These are phyloP conservation scores for Eristalis arbustorum DNA, from an alignment of 2,888 invertebrate species.

Conservation along the genomic window DNA sequence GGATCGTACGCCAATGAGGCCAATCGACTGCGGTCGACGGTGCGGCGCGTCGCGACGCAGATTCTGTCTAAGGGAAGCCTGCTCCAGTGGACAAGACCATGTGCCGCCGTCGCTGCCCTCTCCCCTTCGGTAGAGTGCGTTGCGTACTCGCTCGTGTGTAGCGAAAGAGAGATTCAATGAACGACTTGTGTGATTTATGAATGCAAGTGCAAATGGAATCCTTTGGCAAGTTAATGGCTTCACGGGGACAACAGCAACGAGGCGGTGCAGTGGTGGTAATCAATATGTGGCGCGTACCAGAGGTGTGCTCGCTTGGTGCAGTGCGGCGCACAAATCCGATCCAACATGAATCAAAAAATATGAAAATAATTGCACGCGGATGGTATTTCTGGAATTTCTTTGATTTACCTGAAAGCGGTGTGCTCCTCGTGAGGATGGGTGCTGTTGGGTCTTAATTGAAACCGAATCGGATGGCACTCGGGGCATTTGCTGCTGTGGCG, in stretches of 20 bases:
- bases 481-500: slow-evolving; percentile 35
- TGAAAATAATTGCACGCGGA: slow-evolving; percentile 67
- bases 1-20: slow-evolving; percentile 64
- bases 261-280: slow-evolving; percentile 59
- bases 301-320: neutral
- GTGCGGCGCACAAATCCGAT: slow-evolving; percentile 24
- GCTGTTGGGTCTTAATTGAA: slow-evolving; percentile 39
- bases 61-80: neutral
- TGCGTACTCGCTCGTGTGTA: neutral
- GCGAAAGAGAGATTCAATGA: slow-evolving; percentile 46
- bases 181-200: slow-evolving; percentile 66
- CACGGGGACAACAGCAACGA: slow-evolving; percentile 44
- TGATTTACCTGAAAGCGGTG: slow-evolving; percentile 43
- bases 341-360: slow-evolving; percentile 66
- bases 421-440: neutral
- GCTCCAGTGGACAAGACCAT: slow-evolving; percentile 8
- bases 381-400: slow-evolving; percentile 66
- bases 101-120: neutral
- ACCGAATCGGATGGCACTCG: slow-evolving; percentile 28
- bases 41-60: too few species aligned
- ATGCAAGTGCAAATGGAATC: slow-evolving; percentile 66
- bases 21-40: slow-evolving; percentile 13
- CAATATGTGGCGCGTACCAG: slow-evolving; percentile 56
- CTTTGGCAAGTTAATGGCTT: slow-evolving; percentile 61
- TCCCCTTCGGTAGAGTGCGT: neutral